Percentiles rank a stretch among this genome's conserved stretches.
These are phyloP conservation scores for Orchestia grillus DNA, from an alignment of 1,140 invertebrate species.

Conservation along the genomic window DNA sequence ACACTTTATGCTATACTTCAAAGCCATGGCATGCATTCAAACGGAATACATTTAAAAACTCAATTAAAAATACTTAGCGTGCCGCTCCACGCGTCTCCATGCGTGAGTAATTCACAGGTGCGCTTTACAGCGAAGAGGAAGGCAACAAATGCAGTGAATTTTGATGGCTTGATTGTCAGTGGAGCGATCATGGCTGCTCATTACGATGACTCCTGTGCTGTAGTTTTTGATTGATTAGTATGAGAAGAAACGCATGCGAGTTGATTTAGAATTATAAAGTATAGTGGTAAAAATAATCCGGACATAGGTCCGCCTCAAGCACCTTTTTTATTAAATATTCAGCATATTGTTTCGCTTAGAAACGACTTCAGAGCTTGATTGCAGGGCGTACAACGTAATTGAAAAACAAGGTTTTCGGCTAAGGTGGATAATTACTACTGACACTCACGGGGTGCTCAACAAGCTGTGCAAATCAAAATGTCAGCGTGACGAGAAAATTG, in stretches of 20 bases:
- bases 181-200: too few relatives aligned
- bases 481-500: neutral
- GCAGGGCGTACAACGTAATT: neutral
- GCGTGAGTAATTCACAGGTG: neutral
- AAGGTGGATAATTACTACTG: neutral
- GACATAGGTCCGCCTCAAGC: neutral
- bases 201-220: too few relatives aligned
- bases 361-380: neutral
- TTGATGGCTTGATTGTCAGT: neutral
- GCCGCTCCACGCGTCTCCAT: neutral
- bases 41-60: neutral
- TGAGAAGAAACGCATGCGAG: neutral
- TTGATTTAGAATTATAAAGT: neutral
- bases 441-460: neutral
- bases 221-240: too few relatives aligned
- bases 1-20: neutral
- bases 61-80: neutral
- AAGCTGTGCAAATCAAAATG: neutral
- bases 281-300: neutral
- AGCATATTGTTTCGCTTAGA: neutral
- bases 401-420: neutral
- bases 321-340: neutral
- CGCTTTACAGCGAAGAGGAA: neutral
- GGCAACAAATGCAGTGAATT: neutral
- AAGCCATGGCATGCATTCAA: neutral